phyloP scores from a whole-genome alignment of 2,888 invertebrate genomes.

The Harpagoxenus sublaevis region DNA sequence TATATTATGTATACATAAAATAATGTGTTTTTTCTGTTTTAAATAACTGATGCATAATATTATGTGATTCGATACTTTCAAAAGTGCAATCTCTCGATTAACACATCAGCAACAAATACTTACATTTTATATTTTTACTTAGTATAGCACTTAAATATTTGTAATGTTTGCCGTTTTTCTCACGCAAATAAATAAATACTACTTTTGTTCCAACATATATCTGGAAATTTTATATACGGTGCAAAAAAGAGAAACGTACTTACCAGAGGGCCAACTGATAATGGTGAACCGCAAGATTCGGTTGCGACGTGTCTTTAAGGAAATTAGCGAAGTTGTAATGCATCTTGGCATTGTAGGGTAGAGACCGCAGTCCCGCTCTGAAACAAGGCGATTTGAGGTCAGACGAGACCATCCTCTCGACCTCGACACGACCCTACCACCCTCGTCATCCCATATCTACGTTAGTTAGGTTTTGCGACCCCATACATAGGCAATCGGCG shows the following conservation, averaged over 20 bases:
- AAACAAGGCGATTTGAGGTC: conserved; percentile 78
- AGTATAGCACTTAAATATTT: background rate
- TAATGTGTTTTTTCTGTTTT: background rate
- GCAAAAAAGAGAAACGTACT: conserved; percentile 80
- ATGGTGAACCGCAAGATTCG: conserved; percentile 91
- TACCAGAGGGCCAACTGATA: conserved; percentile 93
- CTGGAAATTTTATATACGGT: background rate
- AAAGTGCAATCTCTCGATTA: background rate
- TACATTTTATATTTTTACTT: too few relatives aligned
- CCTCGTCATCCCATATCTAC: conserved; percentile 62
- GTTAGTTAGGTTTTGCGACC: conserved; percentile 63
- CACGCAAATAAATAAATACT: background rate
- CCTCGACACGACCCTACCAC: conserved; percentile 58
- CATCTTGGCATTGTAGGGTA: conserved; percentile 96
- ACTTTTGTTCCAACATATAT: background rate
- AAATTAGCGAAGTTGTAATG: conserved; percentile 97
- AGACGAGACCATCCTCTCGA: conserved; percentile 59
- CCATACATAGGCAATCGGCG: conserved; percentile 50
- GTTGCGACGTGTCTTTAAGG: conserved; percentile 91
- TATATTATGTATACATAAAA: background rate
- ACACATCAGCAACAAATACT: background rate
- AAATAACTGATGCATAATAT: background rate
- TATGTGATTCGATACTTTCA: background rate
- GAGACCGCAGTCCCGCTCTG: conserved; percentile 93
- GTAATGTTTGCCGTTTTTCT: background rate